Evolutionary conservation across 2,113 vertebrate genomes (phyloP).

Genomic region (Aleadryas rufinucha): DNA sequence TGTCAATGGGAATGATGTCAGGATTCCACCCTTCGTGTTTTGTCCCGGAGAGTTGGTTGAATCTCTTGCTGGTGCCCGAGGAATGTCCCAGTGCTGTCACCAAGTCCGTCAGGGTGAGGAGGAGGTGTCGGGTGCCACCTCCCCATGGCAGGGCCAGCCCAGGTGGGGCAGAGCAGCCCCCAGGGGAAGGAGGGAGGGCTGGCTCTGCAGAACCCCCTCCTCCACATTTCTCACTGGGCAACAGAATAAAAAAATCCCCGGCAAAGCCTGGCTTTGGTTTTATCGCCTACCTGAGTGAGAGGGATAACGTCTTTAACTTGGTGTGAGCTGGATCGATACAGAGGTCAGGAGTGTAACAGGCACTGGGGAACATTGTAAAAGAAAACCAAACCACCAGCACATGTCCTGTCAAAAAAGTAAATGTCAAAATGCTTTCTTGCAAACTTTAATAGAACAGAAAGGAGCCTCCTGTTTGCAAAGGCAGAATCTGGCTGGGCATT

Average conservation of each 20-base stretch:
- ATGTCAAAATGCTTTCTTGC: neutral
- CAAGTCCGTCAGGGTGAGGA: neutral
- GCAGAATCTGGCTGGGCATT: neutral
- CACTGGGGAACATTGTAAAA: neutral
- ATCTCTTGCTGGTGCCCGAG: neutral
- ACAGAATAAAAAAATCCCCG: neutral
- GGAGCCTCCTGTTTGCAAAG: neutral
- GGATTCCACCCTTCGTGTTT: neutral
- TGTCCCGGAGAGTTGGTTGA: neutral
- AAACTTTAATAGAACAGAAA: neutral
- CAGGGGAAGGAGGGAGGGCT: neutral
- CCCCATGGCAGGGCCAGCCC: neutral
- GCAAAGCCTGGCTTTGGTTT: neutral
- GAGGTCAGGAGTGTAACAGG: neutral
- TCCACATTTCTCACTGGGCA: neutral
- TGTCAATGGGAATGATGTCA: neutral
- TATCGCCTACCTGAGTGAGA: neutral
- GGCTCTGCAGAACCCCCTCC: neutral
- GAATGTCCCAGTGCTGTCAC: neutral
- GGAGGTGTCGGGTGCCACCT: neutral
- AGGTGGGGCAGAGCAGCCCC: neutral
- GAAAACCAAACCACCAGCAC: neutral
- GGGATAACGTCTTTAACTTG: neutral
- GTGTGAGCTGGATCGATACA: neutral
- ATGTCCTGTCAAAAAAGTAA: neutral